These are phyloP conservation scores for Aphis craccivora DNA, from an alignment of 1,140 invertebrate genomes.

Conservation along the genomic window DNA sequence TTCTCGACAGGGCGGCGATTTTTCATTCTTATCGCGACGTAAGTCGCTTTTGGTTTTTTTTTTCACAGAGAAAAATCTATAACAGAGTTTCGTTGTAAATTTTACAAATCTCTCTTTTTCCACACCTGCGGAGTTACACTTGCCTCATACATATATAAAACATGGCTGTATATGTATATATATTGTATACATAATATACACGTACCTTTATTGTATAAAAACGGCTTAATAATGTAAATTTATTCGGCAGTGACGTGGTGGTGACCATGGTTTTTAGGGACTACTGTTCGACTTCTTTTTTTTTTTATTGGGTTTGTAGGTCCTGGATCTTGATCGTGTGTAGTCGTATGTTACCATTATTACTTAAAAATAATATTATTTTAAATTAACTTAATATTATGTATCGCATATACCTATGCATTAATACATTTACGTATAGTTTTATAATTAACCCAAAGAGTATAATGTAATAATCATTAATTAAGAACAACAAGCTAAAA, in stretches of 20 bases:
- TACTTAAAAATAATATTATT: no score
- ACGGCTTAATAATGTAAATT: constrained; percentile 4
- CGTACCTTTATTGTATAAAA: background rate
- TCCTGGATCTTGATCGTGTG: background rate
- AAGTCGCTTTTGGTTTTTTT: constrained; percentile 26
- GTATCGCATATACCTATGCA: no score
- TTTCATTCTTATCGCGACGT: constrained; percentile 44
- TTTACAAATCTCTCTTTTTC: constrained; percentile 38
- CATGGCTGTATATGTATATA: background rate
- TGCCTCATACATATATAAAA: background rate
- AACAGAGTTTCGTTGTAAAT: constrained; percentile 11
- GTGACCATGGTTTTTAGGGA: background rate
- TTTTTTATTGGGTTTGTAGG: background rate
- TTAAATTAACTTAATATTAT: no score
- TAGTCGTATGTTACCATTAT: no score
- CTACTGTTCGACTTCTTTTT: background rate
- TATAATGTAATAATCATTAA: background rate
- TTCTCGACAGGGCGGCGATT: constrained; percentile 17
- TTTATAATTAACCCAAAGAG: background rate
- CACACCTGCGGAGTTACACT: background rate
- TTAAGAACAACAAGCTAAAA: background rate
- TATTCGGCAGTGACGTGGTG: background rate
- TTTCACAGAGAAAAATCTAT: background rate
- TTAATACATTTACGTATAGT: no score
- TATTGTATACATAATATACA: background rate